Evolutionary conservation across 2,888 invertebrate genomes (phyloP).

Genomic region (Yponomeuta cagnagella): DNA sequence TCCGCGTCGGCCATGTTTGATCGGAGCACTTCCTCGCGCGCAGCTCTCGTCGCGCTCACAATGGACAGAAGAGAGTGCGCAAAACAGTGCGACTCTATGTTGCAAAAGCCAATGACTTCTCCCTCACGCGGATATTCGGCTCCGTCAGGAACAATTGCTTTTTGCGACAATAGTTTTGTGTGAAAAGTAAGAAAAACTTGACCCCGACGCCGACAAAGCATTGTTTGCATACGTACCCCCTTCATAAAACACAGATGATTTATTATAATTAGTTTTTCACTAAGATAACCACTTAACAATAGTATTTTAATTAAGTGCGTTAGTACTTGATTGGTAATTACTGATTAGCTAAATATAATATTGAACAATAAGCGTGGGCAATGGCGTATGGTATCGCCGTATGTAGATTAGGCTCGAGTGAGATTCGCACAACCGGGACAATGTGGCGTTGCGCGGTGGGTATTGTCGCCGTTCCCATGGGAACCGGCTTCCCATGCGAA

Average conservation of each 20-base stretch:
- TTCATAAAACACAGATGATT: not conserved
- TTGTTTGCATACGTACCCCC: not conserved
- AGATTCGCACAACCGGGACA: conserved; percentile 1
- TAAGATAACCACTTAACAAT: not conserved
- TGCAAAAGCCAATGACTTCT: conserved; percentile 4
- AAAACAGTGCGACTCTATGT: not conserved
- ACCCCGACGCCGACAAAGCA: not conserved
- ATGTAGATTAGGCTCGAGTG: not conserved
- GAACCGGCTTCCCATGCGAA: conserved; percentile 25
- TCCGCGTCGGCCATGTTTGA: conserved; percentile 3
- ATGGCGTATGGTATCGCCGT: not conserved
- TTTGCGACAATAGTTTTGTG: not conserved
- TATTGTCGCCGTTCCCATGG: conserved; percentile 20
- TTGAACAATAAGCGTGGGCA: conserved; percentile 23
- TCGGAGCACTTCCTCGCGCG: conserved; percentile 25
- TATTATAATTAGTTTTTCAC: not conserved
- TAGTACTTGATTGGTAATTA: not conserved
- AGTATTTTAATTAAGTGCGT: not conserved
- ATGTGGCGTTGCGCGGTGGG: conserved; percentile 14
- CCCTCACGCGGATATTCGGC: not conserved
- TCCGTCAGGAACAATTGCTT: not conserved
- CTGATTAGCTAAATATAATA: not conserved
- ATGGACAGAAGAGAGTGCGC: conserved; percentile 10
- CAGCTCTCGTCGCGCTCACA: conserved; percentile 18
- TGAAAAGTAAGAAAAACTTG: not conserved